These are phyloP conservation scores for Phocoena sinus DNA, from an alignment of 2,113 vertebrate genomes.

Conservation along the genomic window DNA sequence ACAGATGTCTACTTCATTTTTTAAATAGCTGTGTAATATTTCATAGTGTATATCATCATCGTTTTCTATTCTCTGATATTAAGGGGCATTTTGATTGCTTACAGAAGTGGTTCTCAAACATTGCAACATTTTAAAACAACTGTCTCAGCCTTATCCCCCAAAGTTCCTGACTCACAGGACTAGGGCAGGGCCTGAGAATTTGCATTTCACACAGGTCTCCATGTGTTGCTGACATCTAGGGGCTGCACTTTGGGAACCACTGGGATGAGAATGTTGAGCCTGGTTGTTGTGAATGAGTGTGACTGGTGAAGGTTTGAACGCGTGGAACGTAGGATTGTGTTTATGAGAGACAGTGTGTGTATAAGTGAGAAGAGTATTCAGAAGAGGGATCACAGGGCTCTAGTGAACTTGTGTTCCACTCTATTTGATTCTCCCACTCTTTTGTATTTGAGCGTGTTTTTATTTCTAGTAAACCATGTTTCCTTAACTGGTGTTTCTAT, in stretches of 20 bases:
- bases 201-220: neutral
- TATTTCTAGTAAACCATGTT: conserved; percentile 9
- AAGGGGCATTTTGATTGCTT: neutral
- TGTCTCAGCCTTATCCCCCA: neutral
- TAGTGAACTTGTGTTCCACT: neutral
- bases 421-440: neutral
- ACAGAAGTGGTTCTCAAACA: neutral
- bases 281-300: neutral
- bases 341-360: neutral
- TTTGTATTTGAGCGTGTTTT: neutral
- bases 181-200: neutral
- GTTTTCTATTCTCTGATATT: neutral
- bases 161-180: neutral
- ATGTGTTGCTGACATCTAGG: neutral
- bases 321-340: neutral
- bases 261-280: neutral
- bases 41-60: neutral
- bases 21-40: neutral
- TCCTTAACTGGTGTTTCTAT: neutral
- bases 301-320: neutral
- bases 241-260: neutral
- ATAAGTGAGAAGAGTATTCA: neutral
- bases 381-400: neutral
- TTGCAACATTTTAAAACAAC: neutral
- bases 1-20: neutral